These are phyloP conservation scores for Amiota mariae DNA, from an alignment of 2,888 invertebrate genomes.

Conservation along the genomic window DNA sequence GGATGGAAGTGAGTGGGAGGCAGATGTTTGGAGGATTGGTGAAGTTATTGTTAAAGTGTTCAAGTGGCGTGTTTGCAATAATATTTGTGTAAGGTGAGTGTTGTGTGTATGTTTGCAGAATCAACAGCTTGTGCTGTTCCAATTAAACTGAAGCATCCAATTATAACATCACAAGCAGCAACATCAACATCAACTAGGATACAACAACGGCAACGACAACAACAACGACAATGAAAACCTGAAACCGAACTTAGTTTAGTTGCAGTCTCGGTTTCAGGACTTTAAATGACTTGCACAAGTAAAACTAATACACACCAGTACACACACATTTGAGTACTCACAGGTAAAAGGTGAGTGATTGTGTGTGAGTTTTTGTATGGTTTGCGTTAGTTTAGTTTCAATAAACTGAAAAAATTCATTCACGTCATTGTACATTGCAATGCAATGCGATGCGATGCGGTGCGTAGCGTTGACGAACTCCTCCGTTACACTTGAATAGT, in stretches of 20 bases:
- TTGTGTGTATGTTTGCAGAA: constrained; percentile 27
- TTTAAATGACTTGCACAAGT: no score
- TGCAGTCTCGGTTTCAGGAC: neutral
- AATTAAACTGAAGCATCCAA: constrained; percentile 64
- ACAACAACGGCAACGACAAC: neutral
- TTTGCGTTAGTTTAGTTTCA: no score
- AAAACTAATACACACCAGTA: no score
- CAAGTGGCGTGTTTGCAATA: constrained; percentile 54
- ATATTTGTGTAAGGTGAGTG: constrained; percentile 50
- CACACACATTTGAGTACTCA: no score
- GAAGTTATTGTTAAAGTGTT: constrained; percentile 31
- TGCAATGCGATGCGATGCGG: no score
- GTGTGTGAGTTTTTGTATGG: neutral
- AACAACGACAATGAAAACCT: constrained; percentile 9
- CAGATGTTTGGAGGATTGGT: neutral
- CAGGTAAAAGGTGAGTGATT: neutral
- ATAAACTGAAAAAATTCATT: no score
- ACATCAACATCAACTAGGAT: constrained; percentile 38
- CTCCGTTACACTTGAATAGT: no score
- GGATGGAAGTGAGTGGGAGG: neutral
- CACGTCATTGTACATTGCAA: no score
- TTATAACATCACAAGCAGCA: constrained; percentile 42
- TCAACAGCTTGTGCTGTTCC: constrained; percentile 63
- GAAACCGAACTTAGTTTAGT: constrained; percentile 24
- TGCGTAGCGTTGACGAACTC: no score